These are phyloP conservation scores for Perizoma affinitatum DNA, from an alignment of 2,888 invertebrate genomes.

Conservation along the genomic window DNA sequence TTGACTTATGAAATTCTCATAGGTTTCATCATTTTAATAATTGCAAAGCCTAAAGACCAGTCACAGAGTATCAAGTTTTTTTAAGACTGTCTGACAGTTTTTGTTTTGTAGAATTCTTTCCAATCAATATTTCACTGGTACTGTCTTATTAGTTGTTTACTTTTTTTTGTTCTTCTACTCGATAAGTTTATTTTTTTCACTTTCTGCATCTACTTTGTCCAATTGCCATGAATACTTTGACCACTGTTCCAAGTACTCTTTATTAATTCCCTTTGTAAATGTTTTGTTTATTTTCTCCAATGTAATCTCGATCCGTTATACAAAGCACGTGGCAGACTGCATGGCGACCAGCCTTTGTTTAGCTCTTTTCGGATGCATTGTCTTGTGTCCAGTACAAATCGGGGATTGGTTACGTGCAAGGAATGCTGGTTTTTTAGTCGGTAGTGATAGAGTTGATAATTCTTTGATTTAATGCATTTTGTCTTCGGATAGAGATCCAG, in stretches of 20 bases:
- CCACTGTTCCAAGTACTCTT: not conserved
- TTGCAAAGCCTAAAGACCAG: too few species aligned
- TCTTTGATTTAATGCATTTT: not conserved
- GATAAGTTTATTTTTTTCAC: too few species aligned
- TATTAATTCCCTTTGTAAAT: constrained; percentile 15
- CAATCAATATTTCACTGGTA: too few species aligned
- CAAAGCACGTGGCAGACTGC: constrained; percentile 47
- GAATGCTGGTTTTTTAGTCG: constrained; percentile 20
- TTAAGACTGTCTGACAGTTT: too few species aligned
- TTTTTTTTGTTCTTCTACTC: too few species aligned
- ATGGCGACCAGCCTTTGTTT: constrained; percentile 55
- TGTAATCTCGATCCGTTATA: constrained; percentile 23
- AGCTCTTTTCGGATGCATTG: constrained; percentile 24
- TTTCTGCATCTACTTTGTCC: too few species aligned
- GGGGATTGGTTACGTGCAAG: constrained; percentile 22
- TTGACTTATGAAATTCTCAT: too few species aligned
- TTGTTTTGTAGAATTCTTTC: too few species aligned
- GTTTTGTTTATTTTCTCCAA: constrained; percentile 15
- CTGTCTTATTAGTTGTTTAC: too few species aligned
- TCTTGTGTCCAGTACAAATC: constrained; percentile 26
- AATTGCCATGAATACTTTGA: not conserved
- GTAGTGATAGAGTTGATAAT: constrained; percentile 17
- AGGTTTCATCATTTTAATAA: too few species aligned
- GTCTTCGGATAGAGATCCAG: not conserved
- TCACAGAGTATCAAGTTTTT: too few species aligned